A percentile compares a stretch with the other conserved stretches of the same genome.
These are phyloP conservation scores for Seriola rivoliana DNA, from an alignment of 2,113 vertebrate species.

Conservation along the genomic window DNA sequence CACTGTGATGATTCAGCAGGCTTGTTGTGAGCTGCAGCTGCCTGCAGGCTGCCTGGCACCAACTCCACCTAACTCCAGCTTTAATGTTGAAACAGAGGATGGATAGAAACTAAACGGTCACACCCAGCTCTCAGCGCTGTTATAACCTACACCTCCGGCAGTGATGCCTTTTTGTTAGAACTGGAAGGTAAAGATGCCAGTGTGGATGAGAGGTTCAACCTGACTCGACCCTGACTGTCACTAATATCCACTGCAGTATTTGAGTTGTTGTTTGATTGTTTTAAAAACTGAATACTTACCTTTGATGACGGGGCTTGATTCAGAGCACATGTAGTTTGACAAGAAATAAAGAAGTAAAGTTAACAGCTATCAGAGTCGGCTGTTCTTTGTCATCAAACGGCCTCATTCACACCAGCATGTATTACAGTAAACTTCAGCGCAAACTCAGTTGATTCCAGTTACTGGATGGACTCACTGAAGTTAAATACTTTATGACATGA, in stretches of 20 bases:
- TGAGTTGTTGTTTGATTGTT: not conserved
- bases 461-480: too few relatives aligned
- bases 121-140: constrained; percentile 24
- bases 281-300: not conserved
- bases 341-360: too few relatives aligned
- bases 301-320: not conserved
- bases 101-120: constrained; percentile 31
- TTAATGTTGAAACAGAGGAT: constrained; percentile 22
- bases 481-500: too few relatives aligned
- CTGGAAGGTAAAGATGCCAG: not conserved
- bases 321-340: not conserved
- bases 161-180: not conserved
- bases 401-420: too few relatives aligned
- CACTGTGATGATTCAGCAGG: constrained; percentile 25
- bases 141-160: not conserved
- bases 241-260: not conserved
- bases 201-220: not conserved
- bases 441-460: not conserved
- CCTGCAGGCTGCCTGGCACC: constrained; percentile 7
- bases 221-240: not conserved
- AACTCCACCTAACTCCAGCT: constrained; percentile 8
- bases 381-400: too few relatives aligned
- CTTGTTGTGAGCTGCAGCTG: constrained; percentile 45
- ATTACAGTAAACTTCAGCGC: not conserved
- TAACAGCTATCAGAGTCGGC: too few relatives aligned